phyloP scores from a whole-genome alignment of 1,140 invertebrate genomes.

The Chrysoperla carnea region DNA sequence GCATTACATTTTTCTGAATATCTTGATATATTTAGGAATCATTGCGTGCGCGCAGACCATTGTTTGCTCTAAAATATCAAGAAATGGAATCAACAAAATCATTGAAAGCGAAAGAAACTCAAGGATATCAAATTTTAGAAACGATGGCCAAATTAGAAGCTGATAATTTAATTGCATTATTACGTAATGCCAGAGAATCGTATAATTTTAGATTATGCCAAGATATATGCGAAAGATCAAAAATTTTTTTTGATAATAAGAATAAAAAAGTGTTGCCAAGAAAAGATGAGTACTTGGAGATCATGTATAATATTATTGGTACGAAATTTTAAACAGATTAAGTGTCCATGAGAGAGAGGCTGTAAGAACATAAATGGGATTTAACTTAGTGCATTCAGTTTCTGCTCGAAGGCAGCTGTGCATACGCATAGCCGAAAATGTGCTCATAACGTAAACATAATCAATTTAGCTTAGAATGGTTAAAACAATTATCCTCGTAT shows the following conservation, averaged over 20 bases:
- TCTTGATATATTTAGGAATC: too few relatives aligned
- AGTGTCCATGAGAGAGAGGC: too few relatives aligned
- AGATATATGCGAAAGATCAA: background rate
- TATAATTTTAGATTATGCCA: background rate
- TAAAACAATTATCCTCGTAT: too few relatives aligned
- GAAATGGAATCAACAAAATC: background rate
- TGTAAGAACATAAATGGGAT: too few relatives aligned
- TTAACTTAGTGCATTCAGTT: too few relatives aligned
- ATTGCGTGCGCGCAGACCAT: background rate
- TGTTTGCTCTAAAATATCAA: background rate
- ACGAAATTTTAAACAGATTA: too few relatives aligned
- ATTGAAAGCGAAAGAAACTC: background rate
- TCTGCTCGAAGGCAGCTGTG: too few relatives aligned
- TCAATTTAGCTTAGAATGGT: too few relatives aligned
- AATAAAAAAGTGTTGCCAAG: background rate
- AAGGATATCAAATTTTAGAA: background rate
- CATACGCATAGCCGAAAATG: too few relatives aligned
- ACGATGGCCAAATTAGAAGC: background rate
- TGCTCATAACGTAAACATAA: too few relatives aligned
- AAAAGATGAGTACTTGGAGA: background rate
- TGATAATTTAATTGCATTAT: background rate
- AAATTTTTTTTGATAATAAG: background rate
- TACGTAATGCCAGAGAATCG: background rate
- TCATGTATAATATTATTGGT: background rate
- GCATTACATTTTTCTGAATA: too few relatives aligned